These are phyloP conservation scores for Melanotaenia boesemani DNA, from an alignment of 2,797 vertebrate species.

Conservation along the genomic window DNA sequence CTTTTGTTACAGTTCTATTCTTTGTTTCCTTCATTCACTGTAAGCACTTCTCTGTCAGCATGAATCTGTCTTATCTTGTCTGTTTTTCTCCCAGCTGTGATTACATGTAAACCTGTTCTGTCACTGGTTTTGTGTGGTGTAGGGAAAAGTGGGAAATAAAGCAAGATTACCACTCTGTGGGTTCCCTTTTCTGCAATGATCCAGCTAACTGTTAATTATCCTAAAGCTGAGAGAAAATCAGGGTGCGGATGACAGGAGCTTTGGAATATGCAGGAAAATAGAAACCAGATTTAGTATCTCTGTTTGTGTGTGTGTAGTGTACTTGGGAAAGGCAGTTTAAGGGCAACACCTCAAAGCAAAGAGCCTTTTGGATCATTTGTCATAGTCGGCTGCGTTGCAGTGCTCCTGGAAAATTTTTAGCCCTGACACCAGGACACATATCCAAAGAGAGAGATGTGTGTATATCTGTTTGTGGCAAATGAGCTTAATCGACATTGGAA, in stretches of 20 bases:
- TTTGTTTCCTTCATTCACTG: conserved; percentile 76
- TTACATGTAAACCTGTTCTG: conserved; percentile 83
- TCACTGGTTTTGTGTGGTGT: conserved; percentile 34
- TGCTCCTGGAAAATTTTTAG: conserved; percentile 37
- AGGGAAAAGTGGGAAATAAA: neutral
- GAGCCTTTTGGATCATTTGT: conserved; percentile 60
- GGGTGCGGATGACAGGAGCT: conserved; percentile 40
- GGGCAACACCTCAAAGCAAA: conserved; percentile 52
- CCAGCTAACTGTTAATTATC: conserved; percentile 65
- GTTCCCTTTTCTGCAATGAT: conserved; percentile 81
- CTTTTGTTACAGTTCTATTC: conserved; percentile 61
- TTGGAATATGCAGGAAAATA: conserved; percentile 25
- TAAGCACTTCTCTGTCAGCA: conserved; percentile 84
- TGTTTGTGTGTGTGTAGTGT: conserved; percentile 23
- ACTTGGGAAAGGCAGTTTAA: conserved; percentile 64
- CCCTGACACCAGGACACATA: conserved; percentile 9
- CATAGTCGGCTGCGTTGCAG: conserved; percentile 33
- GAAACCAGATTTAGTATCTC: conserved; percentile 25
- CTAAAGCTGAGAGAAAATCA: conserved; percentile 27
- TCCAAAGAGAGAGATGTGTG: neutral
- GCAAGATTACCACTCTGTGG: conserved; percentile 42
- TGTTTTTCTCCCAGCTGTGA: conserved; percentile 77
- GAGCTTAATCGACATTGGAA: conserved; percentile 1
- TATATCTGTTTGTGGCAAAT: neutral
- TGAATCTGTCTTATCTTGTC: conserved; percentile 73